Evolutionary conservation across 2,113 vertebrate genomes (phyloP).

Genomic region (Misgurnus mizolepis): DNA sequence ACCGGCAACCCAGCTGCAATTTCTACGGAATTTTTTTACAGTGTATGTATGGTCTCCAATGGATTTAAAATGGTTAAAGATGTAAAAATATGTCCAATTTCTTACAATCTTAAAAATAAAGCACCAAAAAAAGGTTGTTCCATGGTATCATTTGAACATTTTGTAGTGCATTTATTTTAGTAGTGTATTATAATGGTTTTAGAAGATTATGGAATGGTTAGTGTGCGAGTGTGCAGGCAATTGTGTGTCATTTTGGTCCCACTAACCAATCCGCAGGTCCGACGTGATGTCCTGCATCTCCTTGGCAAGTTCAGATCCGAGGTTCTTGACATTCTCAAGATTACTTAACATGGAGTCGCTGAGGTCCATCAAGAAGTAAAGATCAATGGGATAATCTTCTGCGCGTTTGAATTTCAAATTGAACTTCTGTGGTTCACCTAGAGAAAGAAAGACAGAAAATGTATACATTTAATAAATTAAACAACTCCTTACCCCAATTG

Average conservation of each 20-base stretch:
- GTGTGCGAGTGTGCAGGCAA: not conserved
- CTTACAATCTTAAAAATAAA: too few relatives aligned
- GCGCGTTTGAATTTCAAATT: slow-evolving; percentile 91
- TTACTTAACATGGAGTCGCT: slow-evolving; percentile 96
- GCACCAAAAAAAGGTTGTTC: too few relatives aligned
- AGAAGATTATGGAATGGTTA: too few relatives aligned
- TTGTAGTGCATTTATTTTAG: too few relatives aligned
- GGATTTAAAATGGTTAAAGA: too few relatives aligned
- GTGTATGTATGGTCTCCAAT: too few relatives aligned
- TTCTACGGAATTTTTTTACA: too few relatives aligned
- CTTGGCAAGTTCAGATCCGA: slow-evolving; percentile 86
- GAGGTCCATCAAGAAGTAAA: slow-evolving; percentile 97
- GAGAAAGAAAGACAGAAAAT: slow-evolving; percentile 25
- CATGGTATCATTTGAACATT: too few relatives aligned
- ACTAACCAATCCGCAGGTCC: slow-evolving; percentile 90
- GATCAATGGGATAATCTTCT: slow-evolving; percentile 95
- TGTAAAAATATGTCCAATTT: too few relatives aligned
- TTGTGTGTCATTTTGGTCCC: slow-evolving; percentile 41
- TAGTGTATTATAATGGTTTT: too few relatives aligned
- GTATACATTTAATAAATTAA: not conserved
- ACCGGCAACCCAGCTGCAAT: too few relatives aligned
- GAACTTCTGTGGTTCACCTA: slow-evolving; percentile 92
- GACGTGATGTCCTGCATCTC: slow-evolving; percentile 92
- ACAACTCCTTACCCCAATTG: too few relatives aligned
- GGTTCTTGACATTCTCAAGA: slow-evolving; percentile 94